These are phyloP conservation scores for Tapera naevia DNA, from an alignment of 2,797 vertebrate genomes.

Conservation along the genomic window DNA sequence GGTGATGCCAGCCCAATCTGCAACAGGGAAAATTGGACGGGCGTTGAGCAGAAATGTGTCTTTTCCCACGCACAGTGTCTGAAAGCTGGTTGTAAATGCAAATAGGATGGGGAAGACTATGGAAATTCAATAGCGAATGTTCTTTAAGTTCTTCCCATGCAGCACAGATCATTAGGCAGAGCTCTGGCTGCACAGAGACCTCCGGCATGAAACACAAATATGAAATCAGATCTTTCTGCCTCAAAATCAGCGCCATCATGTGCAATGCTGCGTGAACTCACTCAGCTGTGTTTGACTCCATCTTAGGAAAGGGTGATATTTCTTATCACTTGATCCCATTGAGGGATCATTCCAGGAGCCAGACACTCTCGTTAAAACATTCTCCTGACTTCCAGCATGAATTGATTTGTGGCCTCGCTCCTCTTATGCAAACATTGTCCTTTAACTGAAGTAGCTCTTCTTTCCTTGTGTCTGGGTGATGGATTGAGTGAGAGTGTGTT, in stretches of 20 bases:
- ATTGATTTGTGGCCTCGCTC: conserved; percentile 22
- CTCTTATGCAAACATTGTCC: conserved; percentile 31
- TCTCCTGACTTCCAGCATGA: background rate
- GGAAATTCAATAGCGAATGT: conserved; percentile 24
- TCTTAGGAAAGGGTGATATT: background rate
- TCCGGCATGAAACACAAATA: background rate
- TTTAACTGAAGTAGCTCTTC: conserved; percentile 16
- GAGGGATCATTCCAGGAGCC: background rate
- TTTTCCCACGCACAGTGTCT: conserved; percentile 30
- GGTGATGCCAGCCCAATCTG: background rate
- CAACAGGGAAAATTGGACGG: background rate
- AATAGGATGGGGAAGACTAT: background rate
- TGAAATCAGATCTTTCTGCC: background rate
- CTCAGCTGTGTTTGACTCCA: background rate
- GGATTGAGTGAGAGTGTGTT: conserved; percentile 5
- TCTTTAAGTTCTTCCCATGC: background rate
- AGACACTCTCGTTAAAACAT: background rate
- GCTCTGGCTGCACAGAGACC: conserved; percentile 12
- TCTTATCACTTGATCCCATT: background rate
- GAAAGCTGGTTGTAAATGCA: conserved; percentile 25
- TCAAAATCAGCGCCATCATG: rapidly evolving
- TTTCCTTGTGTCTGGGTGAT: conserved; percentile 29
- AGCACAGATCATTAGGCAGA: conserved; percentile 11
- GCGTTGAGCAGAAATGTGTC: conserved; percentile 36
- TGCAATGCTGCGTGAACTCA: rapidly evolving